These are phyloP conservation scores for Melanotaenia trifasciata DNA, from an alignment of 2,797 vertebrate species.

Conservation along the genomic window DNA sequence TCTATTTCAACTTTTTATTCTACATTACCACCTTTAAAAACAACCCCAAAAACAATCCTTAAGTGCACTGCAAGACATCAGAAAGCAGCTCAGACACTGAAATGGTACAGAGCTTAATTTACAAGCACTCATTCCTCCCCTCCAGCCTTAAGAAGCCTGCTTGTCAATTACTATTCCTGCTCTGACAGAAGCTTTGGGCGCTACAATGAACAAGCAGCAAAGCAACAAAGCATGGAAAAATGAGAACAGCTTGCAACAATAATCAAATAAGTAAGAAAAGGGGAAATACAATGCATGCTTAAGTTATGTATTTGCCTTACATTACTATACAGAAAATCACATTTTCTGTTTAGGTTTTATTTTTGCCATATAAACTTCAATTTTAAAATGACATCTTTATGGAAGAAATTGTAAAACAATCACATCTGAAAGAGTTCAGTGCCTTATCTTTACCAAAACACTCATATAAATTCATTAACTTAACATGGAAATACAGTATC, in stretches of 20 bases:
- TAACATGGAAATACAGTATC: neutral
- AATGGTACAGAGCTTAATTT: slow-evolving; percentile 73
- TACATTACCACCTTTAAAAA: slow-evolving; percentile 71
- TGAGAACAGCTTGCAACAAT: slow-evolving; percentile 49
- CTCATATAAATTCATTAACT: neutral
- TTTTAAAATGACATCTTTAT: neutral
- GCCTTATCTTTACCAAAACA: neutral
- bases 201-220: slow-evolving; percentile 55
- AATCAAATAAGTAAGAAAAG: slow-evolving; percentile 39
- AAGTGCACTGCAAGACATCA: slow-evolving; percentile 68
- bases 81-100: slow-evolving; percentile 67
- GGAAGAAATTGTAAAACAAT: neutral
- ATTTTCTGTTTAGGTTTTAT: neutral
- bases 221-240: slow-evolving; percentile 50
- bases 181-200: slow-evolving; percentile 75
- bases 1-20: slow-evolving; percentile 69
- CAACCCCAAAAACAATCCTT: slow-evolving; percentile 55
- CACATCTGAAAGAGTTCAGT: neutral
- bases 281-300: slow-evolving; percentile 50
- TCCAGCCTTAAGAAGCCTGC: slow-evolving; percentile 76
- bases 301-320: slow-evolving; percentile 11
- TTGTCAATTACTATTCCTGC: slow-evolving; percentile 77
- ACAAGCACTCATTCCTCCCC: slow-evolving; percentile 68
- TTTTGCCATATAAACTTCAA: neutral
- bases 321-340: slow-evolving; percentile 5